These are phyloP conservation scores for Sebastolobus alascanus DNA, from an alignment of 2,797 vertebrate species.

Conservation along the genomic window DNA sequence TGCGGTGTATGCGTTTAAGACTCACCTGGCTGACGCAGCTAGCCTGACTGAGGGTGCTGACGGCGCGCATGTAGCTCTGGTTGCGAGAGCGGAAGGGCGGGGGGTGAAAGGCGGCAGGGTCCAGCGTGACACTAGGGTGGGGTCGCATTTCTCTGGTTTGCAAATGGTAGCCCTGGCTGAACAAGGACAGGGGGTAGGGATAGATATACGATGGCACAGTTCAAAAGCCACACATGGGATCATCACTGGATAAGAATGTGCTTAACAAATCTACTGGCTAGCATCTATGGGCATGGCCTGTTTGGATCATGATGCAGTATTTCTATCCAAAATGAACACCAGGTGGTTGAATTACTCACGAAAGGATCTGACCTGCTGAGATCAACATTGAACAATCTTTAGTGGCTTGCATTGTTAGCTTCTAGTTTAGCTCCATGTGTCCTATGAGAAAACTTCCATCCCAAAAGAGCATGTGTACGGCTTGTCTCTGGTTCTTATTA, in stretches of 20 bases:
- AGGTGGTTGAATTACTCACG: slow-evolving; percentile 25
- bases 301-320: slow-evolving; percentile 15
- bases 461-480: background rate
- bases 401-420: slow-evolving; percentile 11
- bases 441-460: slow-evolving; percentile 28
- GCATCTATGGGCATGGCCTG: background rate
- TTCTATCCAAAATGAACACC: slow-evolving; percentile 14
- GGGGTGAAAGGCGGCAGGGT: slow-evolving; percentile 94
- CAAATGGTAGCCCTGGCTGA: slow-evolving; percentile 97
- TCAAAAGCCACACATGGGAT: slow-evolving; percentile 55
- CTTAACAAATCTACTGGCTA: background rate
- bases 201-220: slow-evolving; percentile 58
- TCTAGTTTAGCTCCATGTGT: slow-evolving; percentile 14
- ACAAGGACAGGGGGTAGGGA: slow-evolving; percentile 64
- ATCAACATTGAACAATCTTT: slow-evolving; percentile 40
- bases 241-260: slow-evolving; percentile 18
- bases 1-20: slow-evolving; percentile 48
- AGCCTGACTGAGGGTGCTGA: slow-evolving; percentile 99
- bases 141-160: slow-evolving; percentile 93
- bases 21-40: slow-evolving; percentile 99
- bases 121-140: slow-evolving; percentile 93
- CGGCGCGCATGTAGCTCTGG: slow-evolving; percentile 99
- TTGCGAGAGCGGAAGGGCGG: slow-evolving; percentile 99
- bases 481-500: slow-evolving; percentile 20
- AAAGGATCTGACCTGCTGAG: slow-evolving; percentile 11